These are phyloP conservation scores for Craterocephalus amniculus DNA, from an alignment of 2,797 vertebrate genomes.

Conservation along the genomic window DNA sequence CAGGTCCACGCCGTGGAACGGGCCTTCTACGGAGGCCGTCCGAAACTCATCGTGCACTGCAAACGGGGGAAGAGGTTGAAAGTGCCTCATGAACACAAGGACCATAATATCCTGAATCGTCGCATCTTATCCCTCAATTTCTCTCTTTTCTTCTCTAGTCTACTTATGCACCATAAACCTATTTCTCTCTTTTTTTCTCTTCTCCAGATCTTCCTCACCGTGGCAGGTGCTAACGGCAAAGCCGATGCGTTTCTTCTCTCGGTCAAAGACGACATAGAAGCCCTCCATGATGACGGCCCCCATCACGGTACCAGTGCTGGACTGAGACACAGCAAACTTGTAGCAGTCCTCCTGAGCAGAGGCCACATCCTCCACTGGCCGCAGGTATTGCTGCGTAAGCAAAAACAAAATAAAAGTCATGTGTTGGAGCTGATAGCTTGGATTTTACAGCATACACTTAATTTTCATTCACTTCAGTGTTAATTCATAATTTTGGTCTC, in stretches of 20 bases:
- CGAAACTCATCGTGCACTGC: conserved; percentile 94
- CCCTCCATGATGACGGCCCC: conserved; percentile 99
- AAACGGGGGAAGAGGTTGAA: not conserved
- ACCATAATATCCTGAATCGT: not conserved
- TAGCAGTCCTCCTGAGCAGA: conserved; percentile 97
- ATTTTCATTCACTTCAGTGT: not conserved
- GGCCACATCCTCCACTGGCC: conserved; percentile 96
- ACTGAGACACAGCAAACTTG: conserved; percentile 98
- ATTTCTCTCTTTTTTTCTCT: too few species aligned
- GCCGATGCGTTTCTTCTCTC: conserved; percentile 92
- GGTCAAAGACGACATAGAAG: conserved; percentile 97
- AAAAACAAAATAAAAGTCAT: not conserved
- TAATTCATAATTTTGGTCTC: too few species aligned
- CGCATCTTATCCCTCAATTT: not conserved
- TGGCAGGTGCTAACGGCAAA: conserved; percentile 98
- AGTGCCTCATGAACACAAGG: not conserved
- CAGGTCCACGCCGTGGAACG: conserved; percentile 89
- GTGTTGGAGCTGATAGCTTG: not conserved
- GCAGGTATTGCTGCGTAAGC: conserved; percentile 91
- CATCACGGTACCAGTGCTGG: conserved; percentile 97
- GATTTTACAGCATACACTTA: not conserved
- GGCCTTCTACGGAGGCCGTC: conserved; percentile 91
- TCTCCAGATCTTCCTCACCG: conserved; percentile 79
- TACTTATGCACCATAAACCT: not conserved
- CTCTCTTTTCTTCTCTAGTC: too few species aligned